Base-by-base conservation (phyloP, 2,888 invertebrate genomes). In the Eledone cirrhosa region DNA sequence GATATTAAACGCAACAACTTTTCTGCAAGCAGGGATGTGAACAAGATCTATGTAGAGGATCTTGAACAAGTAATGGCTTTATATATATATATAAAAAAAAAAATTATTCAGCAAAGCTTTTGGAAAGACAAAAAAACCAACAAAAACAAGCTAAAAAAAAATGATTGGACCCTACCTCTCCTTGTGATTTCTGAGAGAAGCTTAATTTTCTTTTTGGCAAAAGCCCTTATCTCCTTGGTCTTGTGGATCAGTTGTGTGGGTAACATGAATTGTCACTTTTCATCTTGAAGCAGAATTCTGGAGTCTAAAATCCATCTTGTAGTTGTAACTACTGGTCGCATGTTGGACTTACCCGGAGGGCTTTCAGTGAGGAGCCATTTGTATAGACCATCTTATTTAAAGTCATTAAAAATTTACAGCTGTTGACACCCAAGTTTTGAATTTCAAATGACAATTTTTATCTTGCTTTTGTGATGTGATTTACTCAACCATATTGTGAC, bases 261-360 rank as follows among this genome's bases (percentile, higher is more conserved):
- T 72, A 72, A 72, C 72, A 72, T 72, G 72, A 72, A 72, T 72
- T 72, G 33, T 72, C 72, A 72, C 72, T n/a, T 72, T 72, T 72
- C 72, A 33, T 72, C 41, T 72, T 72, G 76, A 76, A 76, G 76
- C 76, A 76, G 48, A 76, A 48, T 75, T 47, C 48, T 75, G 75
- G 75, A 75, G 48, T 75, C 48, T 75, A 75, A n/a, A 75, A 48
- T 76, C 76, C 76, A 76, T 76, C 76, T 76, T 47, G 76, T 76
- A 48, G 72, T 33, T 72, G 76, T 47, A 76, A 48, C 76, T 76
- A 76, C 76, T 48, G 48, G 76, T 76, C 48, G 47, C 48, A 47
- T 76, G 76, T 76, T 76, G 76, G 47, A 76, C 72, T 76, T 76
- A 76, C 76, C 76, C 76, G 48, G 76, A 76, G 76, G 76, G 76